Conservation (phyloP, 2,888 invertebrate species). For the Pocota personata region DNA sequence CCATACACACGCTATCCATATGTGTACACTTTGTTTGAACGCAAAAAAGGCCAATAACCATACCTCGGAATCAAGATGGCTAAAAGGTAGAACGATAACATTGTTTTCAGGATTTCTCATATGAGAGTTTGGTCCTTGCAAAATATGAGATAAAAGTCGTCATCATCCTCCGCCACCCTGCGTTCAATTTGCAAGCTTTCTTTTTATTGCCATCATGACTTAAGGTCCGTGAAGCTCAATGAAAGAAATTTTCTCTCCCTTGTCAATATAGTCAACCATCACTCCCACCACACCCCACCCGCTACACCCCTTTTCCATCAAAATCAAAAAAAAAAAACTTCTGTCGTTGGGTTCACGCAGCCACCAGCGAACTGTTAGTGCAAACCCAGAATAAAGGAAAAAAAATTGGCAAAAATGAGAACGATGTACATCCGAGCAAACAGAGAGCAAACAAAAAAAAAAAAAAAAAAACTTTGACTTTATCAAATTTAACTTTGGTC, state of each 20-base stretch:
- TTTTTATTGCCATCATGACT: constrained; percentile 71
- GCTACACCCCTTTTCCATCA: constrained; percentile 32
- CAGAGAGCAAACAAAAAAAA: background rate
- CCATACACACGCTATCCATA: constrained; percentile 57
- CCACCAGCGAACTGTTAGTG: constrained; percentile 42
- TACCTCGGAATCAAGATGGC: constrained; percentile 73
- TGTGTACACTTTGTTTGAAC: constrained; percentile 62
- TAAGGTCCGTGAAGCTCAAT: constrained; percentile 70
- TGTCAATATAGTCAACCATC: constrained; percentile 60
- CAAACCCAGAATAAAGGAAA: constrained; percentile 37
- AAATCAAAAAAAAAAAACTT: background rate
- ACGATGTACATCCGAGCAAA: constrained; percentile 60
- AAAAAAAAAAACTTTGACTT: constrained; percentile 67
- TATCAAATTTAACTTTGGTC: constrained; percentile 74
- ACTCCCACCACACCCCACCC: background rate
- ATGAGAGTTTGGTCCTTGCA: constrained; percentile 67
- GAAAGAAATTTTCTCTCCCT: constrained; percentile 61
- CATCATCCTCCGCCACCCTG: constrained; percentile 42
- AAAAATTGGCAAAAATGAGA: constrained; percentile 45
- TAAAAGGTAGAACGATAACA: constrained; percentile 72
- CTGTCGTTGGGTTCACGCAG: constrained; percentile 40
- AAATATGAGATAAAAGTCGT: constrained; percentile 73
- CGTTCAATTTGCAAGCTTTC: constrained; percentile 72
- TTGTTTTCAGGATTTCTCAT: constrained; percentile 68
- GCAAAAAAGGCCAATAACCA: constrained; percentile 66